A percentile compares a stretch with the other conserved stretches of the same genome.
phyloP scores from a whole-genome alignment of 2,113 vertebrate species.

The Arvicanthis niloticus region DNA sequence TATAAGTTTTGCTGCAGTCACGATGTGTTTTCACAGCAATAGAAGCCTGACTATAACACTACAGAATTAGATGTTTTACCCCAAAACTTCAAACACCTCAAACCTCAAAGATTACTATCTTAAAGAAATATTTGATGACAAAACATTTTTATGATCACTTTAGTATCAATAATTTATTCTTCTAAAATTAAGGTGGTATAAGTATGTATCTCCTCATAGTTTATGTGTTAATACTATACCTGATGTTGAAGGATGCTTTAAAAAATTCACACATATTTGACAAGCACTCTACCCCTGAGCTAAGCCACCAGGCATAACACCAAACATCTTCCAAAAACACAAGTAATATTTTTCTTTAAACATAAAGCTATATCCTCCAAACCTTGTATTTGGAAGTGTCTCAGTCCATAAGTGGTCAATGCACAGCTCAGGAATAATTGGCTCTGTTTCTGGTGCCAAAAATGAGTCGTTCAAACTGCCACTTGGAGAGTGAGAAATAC shows the following conservation, averaged over 20 bases:
- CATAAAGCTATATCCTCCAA: constrained; percentile 56
- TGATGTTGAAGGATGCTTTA: neutral
- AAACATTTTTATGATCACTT: neutral
- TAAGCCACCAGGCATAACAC: neutral
- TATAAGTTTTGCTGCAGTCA: neutral
- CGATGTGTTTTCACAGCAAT: neutral
- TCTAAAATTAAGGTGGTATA: neutral
- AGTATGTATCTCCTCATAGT: neutral
- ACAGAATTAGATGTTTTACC: neutral
- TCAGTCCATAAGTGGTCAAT: constrained; percentile 98
- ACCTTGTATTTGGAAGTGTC: constrained; percentile 88
- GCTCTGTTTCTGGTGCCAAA: constrained; percentile 92
- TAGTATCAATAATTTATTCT: neutral
- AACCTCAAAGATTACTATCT: constrained; percentile 21
- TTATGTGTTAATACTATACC: neutral
- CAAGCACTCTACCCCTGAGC: neutral
- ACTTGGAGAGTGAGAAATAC: constrained; percentile 90
- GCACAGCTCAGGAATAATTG: constrained; percentile 96
- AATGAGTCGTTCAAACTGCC: constrained; percentile 90
- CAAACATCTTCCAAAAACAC: constrained; percentile 29
- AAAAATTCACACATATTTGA: neutral
- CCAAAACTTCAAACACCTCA: constrained; percentile 7
- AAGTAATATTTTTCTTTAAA: constrained; percentile 59
- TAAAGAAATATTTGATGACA: neutral
- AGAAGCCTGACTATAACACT: neutral